Conservation (phyloP, 2,113 vertebrate species). For the Dasypus novemcinctus region DNA sequence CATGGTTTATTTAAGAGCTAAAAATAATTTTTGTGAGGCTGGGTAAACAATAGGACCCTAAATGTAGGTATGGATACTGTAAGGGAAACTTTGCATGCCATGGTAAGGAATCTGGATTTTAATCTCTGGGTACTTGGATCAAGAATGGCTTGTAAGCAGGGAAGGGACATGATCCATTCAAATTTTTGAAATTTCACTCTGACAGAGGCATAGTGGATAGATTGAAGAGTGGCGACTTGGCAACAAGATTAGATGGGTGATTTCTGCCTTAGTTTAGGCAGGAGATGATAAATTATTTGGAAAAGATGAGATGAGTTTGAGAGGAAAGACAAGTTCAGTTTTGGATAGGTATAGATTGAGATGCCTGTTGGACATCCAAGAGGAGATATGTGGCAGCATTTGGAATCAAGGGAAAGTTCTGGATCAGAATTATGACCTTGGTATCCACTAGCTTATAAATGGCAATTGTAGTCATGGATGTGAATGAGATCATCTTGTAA, state of each 20-base stretch:
- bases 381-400: background rate
- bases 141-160: background rate
- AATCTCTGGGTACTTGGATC: background rate
- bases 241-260: background rate
- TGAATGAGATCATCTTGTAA: background rate
- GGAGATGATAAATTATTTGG: background rate
- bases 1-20: background rate
- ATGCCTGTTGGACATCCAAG: background rate
- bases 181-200: constrained; percentile 17
- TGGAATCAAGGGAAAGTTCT: background rate
- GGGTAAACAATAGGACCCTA: background rate
- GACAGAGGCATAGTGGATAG: background rate
- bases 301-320: background rate
- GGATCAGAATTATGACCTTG: background rate
- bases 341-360: background rate
- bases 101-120: background rate
- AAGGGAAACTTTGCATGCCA: background rate
- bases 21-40: background rate
- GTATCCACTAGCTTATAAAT: background rate
- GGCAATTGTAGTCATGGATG: background rate
- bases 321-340: background rate
- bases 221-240: background rate
- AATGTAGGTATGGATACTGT: background rate
- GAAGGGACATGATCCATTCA: background rate
- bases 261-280: background rate